Evolutionary conservation across 2,113 vertebrate species (phyloP), one percentile per base, ranked within the genome.

Genomic region (Nestor notabilis): DNA sequence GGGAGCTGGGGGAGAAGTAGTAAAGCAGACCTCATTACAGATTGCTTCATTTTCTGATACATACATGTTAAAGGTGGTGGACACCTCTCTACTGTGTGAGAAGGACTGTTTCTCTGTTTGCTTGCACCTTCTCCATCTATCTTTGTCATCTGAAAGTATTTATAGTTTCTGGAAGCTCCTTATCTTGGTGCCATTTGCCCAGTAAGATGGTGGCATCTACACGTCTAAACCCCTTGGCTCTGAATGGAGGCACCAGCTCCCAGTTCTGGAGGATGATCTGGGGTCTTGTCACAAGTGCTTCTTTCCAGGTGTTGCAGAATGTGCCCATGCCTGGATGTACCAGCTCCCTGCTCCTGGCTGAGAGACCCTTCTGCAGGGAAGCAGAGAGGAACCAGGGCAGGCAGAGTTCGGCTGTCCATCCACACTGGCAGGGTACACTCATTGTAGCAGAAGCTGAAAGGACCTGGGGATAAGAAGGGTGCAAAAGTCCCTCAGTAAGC

Each of bases 311-410:
- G 21, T 35, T 69, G 53, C 25, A 15, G n/a, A 23, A 72, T 17
- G 37, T 75, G 49, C 0, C 0, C 11, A 0, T 66, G 53, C 23
- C 11, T 77, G 2, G 1, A 17, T 76, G 58, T 10, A 56, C 10
- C 49, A 53, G 20, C 23, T 80, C 28, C 16, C 46, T 84, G 35
- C 31, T 83, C 15, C 61, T 25, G 33, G 3, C 46, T 78, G 49
- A 50, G 20, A 50, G 13, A 61, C 18, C 28, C 17, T 58, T 35
- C 16, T 35, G 29, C 0, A 2, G 11, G n/a, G 50, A 58, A 63
- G 50, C 17, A 75, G 41, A 86, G 23, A n/a, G 33, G n/a, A 52
- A 33, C 5, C 37, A 61, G 31, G 31, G 28, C 35, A 53, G 35
- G 37, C 60, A 87, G 72, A 56, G 29, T 28, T 1, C 4, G 16